These are phyloP conservation scores for Hylia prasina DNA, from an alignment of 2,113 vertebrate species.

Conservation along the genomic window DNA sequence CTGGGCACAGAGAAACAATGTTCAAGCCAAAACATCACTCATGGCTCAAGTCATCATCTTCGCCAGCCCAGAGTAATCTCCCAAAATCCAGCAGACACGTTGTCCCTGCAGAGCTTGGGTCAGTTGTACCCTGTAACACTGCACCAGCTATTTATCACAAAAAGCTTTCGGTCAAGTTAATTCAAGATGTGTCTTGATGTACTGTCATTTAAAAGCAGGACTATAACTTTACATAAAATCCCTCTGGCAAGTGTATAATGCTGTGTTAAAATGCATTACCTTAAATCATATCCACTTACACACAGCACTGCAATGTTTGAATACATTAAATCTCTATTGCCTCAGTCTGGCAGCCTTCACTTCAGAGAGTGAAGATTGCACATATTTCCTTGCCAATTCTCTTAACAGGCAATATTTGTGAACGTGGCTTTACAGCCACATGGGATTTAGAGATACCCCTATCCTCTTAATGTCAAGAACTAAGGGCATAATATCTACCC, in stretches of 20 bases:
- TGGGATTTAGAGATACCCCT: neutral
- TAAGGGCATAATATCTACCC: neutral
- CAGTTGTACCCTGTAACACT: neutral
- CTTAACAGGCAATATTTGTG: neutral
- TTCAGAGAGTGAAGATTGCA: neutral
- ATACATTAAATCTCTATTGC: constrained; percentile 35
- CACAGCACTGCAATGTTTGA: constrained; percentile 10
- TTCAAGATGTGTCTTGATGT: constrained; percentile 25
- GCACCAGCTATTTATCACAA: constrained; percentile 13
- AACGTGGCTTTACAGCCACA: neutral
- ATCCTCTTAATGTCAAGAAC: neutral
- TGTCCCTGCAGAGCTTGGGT: neutral
- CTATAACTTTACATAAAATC: constrained; percentile 46
- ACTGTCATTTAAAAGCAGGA: constrained; percentile 29
- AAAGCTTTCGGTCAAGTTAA: constrained; percentile 15
- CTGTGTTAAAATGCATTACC: constrained; percentile 52
- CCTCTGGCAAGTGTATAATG: constrained; percentile 52
- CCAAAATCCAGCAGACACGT: neutral
- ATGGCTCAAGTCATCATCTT: neutral
- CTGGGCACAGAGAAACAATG: neutral
- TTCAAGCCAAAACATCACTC: neutral
- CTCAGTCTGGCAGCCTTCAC: neutral
- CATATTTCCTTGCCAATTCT: neutral
- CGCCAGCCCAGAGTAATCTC: neutral
- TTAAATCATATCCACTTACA: constrained; percentile 55